These are phyloP conservation scores for Proterorhinus semilunaris DNA, from an alignment of 2,113 vertebrate species.

Conservation along the genomic window DNA sequence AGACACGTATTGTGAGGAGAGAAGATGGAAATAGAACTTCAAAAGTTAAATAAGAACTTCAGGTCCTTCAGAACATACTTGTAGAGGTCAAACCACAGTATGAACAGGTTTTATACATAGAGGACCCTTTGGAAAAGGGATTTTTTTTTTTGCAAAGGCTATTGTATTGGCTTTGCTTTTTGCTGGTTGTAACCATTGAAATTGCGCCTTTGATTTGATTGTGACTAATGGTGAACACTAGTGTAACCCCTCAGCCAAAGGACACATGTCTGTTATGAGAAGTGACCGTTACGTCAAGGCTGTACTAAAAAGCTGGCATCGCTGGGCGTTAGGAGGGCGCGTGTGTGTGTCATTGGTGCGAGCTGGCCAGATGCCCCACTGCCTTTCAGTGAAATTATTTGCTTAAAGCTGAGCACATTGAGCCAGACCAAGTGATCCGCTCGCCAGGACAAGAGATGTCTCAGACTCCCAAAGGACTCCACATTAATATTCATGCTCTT, in stretches of 20 bases:
- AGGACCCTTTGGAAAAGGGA: too few relatives aligned
- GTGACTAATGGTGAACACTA: background rate
- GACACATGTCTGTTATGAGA: constrained; percentile 26
- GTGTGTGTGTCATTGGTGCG: constrained; percentile 49
- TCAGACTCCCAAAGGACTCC: constrained; percentile 68
- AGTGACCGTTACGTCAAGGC: constrained; percentile 33
- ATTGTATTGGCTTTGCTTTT: too few relatives aligned
- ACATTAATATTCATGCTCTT: constrained; percentile 76
- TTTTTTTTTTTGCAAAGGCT: too few relatives aligned
- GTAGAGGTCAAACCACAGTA: too few relatives aligned
- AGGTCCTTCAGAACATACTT: too few relatives aligned
- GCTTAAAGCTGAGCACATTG: constrained; percentile 67
- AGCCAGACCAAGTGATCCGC: constrained; percentile 68
- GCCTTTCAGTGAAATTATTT: constrained; percentile 74
- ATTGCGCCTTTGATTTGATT: too few relatives aligned
- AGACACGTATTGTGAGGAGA: too few relatives aligned
- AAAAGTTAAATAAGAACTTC: too few relatives aligned
- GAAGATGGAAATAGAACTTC: too few relatives aligned
- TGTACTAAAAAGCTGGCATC: constrained; percentile 37
- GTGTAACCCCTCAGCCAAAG: constrained; percentile 18
- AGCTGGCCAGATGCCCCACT: constrained; percentile 69
- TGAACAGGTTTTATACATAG: too few relatives aligned
- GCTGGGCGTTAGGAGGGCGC: constrained; percentile 26
- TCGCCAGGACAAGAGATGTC: constrained; percentile 77
- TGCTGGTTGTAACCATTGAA: too few relatives aligned